Evolutionary conservation across 1,140 invertebrate species (phyloP).

Genomic region (Drosophila hydei): DNA sequence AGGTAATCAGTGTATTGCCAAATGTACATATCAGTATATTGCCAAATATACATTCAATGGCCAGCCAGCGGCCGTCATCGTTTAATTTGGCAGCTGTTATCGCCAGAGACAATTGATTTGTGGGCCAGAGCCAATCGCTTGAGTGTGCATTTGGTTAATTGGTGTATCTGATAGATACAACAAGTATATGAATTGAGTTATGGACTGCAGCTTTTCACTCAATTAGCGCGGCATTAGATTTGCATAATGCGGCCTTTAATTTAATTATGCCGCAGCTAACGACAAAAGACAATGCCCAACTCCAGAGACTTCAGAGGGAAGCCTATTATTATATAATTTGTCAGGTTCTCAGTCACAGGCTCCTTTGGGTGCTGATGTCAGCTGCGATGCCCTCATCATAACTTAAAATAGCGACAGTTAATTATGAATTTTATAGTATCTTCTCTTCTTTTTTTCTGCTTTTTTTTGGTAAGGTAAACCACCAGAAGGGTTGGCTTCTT

Average conservation of each 20-base stretch:
- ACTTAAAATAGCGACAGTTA: conserved; percentile 75
- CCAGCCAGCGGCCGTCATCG: conserved; percentile 50
- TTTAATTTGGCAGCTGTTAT: conserved; percentile 56
- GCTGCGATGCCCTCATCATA: conserved; percentile 61
- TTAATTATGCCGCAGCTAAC: conserved; percentile 55
- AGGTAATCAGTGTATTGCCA: conserved; percentile 36
- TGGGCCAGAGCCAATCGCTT: conserved; percentile 32
- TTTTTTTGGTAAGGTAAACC: conserved; percentile 17
- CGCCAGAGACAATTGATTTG: conserved; percentile 35
- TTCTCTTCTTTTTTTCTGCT: conserved; percentile 28
- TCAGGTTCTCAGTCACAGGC: conserved; percentile 50
- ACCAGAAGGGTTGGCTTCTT: conserved; percentile 41
- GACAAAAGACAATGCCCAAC: conserved; percentile 17
- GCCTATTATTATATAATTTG: conserved; percentile 76
- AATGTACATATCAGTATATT: conserved; percentile 27
- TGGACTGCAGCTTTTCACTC: conserved; percentile 58
- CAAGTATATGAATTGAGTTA: conserved; percentile 6
- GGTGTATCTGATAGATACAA: conserved; percentile 22
- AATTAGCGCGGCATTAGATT: conserved; percentile 74
- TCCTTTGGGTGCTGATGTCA: conserved; percentile 71
- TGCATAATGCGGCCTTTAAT: conserved; percentile 65
- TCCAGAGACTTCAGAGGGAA: conserved; percentile 23
- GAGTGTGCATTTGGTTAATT: conserved; percentile 56
- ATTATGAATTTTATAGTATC: conserved; percentile 71
- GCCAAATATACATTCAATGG: conserved; percentile 27